Evolutionary conservation across 2,888 invertebrate genomes (phyloP).

Genomic region (Syrphus vitripennis): DNA sequence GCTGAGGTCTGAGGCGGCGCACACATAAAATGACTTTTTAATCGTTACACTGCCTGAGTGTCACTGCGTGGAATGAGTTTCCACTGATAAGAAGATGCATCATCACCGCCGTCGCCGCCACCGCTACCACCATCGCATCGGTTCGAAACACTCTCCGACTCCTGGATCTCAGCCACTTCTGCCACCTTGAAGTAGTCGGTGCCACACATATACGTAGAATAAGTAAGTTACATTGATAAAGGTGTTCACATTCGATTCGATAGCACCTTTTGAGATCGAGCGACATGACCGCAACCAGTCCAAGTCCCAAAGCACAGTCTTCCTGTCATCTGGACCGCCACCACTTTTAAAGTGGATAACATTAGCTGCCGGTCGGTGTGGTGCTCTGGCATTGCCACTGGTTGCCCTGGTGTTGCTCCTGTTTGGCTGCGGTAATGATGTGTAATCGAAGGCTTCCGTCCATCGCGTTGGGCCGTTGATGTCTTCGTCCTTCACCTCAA

Average conservation of each 20-base stretch:
- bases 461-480: background rate
- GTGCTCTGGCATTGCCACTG: constrained; percentile 19
- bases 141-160: background rate
- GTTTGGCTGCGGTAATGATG: constrained; percentile 64
- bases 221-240: constrained; percentile 72
- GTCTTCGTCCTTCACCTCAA: constrained; percentile 29
- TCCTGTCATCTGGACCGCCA: constrained; percentile 12
- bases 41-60: constrained; percentile 65
- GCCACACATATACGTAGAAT: constrained; percentile 40
- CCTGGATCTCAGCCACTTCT: constrained; percentile 44
- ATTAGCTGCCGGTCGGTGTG: constrained; percentile 44
- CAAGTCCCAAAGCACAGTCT: constrained; percentile 4
- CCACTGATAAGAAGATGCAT: constrained; percentile 56
- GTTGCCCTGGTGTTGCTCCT: constrained; percentile 63
- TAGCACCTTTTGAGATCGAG: constrained; percentile 72
- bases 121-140: background rate
- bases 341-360: constrained; percentile 65
- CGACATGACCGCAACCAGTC: constrained; percentile 68
- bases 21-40: constrained; percentile 65
- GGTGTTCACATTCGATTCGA: constrained; percentile 72
- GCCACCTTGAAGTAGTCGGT: constrained; percentile 66
- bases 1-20: constrained; percentile 5
- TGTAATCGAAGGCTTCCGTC: constrained; percentile 69
- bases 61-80: constrained; percentile 68
- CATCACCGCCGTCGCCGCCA: background rate